Conservation (phyloP, 2,888 invertebrate species). For the Plebejus anna region DNA sequence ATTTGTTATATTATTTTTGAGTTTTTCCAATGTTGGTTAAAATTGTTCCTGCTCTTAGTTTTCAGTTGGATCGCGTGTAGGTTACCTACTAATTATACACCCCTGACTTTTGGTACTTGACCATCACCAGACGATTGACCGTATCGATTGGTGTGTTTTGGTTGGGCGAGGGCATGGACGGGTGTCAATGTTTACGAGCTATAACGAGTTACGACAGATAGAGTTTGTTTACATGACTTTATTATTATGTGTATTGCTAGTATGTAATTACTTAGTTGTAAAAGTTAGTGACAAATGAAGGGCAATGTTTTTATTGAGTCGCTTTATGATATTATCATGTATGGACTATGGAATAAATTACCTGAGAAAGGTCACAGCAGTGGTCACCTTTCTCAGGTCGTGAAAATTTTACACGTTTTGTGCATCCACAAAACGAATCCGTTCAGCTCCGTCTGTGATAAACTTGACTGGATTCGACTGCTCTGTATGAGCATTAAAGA, state of each 20-base stretch:
- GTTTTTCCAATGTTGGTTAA: not conserved
- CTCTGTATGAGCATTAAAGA: too few relatives aligned
- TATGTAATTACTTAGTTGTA: not conserved
- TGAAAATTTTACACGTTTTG: too few relatives aligned
- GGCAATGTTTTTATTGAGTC: too few relatives aligned
- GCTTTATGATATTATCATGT: too few relatives aligned
- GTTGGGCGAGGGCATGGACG: constrained; percentile 19
- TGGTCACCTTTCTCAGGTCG: not conserved
- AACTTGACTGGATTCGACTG: too few relatives aligned
- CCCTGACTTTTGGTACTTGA: not conserved
- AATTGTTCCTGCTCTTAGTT: not conserved
- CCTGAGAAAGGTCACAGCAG: not conserved
- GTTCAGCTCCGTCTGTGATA: too few relatives aligned
- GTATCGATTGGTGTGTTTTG: constrained; percentile 16
- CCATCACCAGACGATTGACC: not conserved
- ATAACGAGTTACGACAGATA: not conserved
- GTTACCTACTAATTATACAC: not conserved
- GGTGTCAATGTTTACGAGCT: not conserved
- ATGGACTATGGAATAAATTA: too few relatives aligned
- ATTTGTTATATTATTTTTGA: too few relatives aligned
- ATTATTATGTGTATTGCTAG: not conserved
- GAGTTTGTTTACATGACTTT: not conserved
- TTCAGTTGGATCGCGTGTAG: not conserved
- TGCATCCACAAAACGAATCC: too few relatives aligned
- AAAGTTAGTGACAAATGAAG: too few relatives aligned